Evolutionary conservation across 2,888 invertebrate genomes (phyloP).

Genomic region (Dyspetes luteomarginatus): DNA sequence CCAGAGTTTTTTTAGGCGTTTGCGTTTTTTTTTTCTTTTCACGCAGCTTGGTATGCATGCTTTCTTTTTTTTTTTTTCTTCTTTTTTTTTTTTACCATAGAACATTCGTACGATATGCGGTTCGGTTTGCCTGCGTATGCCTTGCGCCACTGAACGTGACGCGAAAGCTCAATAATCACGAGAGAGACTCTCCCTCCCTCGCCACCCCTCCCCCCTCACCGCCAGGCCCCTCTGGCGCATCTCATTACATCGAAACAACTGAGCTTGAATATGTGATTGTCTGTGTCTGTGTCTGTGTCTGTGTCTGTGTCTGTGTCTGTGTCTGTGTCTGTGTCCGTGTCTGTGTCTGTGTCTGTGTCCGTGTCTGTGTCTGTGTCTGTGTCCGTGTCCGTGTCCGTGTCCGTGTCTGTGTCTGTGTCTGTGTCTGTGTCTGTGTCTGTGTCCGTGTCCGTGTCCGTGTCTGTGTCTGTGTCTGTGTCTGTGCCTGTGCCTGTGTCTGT

Average conservation of each 20-base stretch:
- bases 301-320: conserved; percentile 2
- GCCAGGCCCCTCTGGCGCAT: too few species aligned
- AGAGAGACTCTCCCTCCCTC: conserved; percentile 70
- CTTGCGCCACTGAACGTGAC: conserved; percentile 72
- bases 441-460: conserved; percentile 11
- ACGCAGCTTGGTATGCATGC: conserved; percentile 28
- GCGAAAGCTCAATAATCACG: conserved; percentile 72
- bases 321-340: not conserved
- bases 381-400: not conserved
- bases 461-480: not conserved
- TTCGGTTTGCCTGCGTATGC: conserved; percentile 27
- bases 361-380: conserved; percentile 1
- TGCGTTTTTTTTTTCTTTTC: conserved; percentile 16
- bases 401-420: not conserved
- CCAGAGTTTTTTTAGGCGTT: conserved; percentile 19
- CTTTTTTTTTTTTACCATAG: conserved; percentile 36
- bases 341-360: not conserved
- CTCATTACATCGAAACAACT: conserved; percentile 72
- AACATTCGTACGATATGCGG: conserved; percentile 39
- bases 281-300: not conserved
- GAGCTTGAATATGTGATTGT: too few species aligned
- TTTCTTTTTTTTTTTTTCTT: conserved; percentile 19
- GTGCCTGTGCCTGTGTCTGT: not conserved
- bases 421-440: not conserved
- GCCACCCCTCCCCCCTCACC: too few species aligned